Evolutionary conservation across 1,140 invertebrate genomes (phyloP), one percentile per base, ranked within the genome.

Genomic region (Halyomorpha halys): DNA sequence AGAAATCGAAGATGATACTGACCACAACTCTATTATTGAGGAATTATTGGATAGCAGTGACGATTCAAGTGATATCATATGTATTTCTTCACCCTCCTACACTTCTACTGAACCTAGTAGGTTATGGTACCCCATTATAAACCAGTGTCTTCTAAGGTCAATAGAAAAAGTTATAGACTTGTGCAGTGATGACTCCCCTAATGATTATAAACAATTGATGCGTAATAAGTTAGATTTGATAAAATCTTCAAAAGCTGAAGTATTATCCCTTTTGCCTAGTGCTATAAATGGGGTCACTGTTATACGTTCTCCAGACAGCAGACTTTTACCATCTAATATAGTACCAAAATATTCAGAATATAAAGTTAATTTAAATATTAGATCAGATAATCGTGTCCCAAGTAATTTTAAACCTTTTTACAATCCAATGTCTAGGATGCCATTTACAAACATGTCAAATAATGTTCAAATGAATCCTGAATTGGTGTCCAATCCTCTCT

Each of bases 291-390:
- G 30, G 4, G 44, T 39, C 3, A 19, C 25, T 11, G 3, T 39
- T 6, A 6, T 39, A 18, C n/a, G 44, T n/a, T 16, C 13, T 5
- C 59, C 59, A 21, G 59, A 60, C 21, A 18, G n/a, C 8, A 60
- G 59, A 44, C 21, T 60, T 39, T 19, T 60, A 39, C 59, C 59
- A 16, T 16, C n/a, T 16, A 60, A 60, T 60, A 25, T 60, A 34
- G n/a, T 44, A 6, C 59, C 59, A 9, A 60, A 23, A 44, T 60
- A 60, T 18, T 44, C 30, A 44, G 59, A 60, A 44, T 60, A 60
- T 44, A 39, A 34, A 60, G 25, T 60, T 11, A 60, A 60, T 44
- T 44, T 60, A 30, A 34, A 44, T 44, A 60, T 60, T 39, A 34
- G 16, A 34, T 44, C 59, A 44, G 30, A 60, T 18, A 4, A 44